These are phyloP conservation scores for Pterocles burchelli DNA, from an alignment of 2,113 vertebrate species.

Conservation along the genomic window DNA sequence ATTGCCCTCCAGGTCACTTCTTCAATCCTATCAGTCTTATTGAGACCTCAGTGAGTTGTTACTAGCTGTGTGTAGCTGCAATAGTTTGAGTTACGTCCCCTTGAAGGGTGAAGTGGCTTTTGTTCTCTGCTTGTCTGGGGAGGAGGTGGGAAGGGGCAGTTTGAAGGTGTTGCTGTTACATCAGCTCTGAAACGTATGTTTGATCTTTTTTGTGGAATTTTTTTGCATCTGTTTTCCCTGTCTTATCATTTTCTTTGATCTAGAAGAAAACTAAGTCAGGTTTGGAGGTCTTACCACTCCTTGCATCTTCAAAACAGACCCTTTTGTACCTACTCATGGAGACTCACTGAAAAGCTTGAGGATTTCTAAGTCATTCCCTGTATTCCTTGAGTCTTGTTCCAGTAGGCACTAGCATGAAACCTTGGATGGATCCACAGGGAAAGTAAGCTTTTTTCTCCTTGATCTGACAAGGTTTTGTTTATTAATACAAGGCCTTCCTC, in stretches of 20 bases:
- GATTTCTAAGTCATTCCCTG: not conserved
- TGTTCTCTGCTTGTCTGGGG: not conserved
- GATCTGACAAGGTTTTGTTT: not conserved
- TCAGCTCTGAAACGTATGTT: not conserved
- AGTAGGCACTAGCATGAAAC: not conserved
- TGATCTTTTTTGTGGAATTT: not conserved
- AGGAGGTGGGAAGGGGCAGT: not conserved
- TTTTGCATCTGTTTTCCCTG: not conserved
- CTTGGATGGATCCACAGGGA: not conserved
- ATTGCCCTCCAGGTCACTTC: not conserved
- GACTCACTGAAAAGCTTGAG: not conserved
- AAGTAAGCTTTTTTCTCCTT: not conserved
- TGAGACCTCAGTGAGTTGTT: accelerated
- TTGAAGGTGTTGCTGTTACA: not conserved
- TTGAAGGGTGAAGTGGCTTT: not conserved
- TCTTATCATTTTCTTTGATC: not conserved
- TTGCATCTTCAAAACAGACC: not conserved
- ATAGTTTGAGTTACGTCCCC: not conserved
- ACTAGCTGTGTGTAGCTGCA: not conserved
- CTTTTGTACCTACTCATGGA: not conserved
- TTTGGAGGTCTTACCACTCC: not conserved
- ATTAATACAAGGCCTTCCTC: not conserved
- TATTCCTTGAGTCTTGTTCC: not conserved
- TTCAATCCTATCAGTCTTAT: accelerated
- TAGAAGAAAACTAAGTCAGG: not conserved